phyloP scores from a whole-genome alignment of 2,113 vertebrate genomes.

The Limnothrissa miodon region DNA sequence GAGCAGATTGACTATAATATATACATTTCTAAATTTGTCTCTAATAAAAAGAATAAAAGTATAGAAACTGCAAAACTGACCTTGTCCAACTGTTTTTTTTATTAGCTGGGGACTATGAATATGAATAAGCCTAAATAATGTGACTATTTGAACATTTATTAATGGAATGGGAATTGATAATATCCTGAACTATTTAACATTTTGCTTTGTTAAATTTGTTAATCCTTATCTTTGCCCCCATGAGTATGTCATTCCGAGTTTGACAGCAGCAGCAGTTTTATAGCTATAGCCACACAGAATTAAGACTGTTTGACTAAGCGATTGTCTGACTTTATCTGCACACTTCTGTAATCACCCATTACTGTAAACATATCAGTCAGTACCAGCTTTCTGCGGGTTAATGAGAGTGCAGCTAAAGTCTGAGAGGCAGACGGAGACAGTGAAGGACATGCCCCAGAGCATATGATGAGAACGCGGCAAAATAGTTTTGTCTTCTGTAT shows the following conservation, averaged over 20 bases:
- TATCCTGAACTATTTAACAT: neutral
- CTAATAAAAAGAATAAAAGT: neutral
- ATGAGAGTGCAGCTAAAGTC: conserved; percentile 26
- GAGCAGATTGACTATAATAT: neutral
- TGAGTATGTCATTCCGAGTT: neutral
- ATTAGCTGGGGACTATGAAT: neutral
- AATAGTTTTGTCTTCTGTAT: neutral
- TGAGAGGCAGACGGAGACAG: neutral
- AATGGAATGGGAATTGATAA: neutral
- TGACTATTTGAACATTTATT: neutral
- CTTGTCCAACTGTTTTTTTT: neutral
- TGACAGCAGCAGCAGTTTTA: neutral
- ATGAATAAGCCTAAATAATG: neutral
- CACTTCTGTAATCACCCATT: conserved; percentile 33
- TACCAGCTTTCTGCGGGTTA: conserved; percentile 20
- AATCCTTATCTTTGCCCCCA: conserved; percentile 19
- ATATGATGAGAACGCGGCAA: neutral
- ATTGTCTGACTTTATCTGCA: conserved; percentile 28
- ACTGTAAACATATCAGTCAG: conserved; percentile 35
- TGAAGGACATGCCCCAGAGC: conserved; percentile 14
- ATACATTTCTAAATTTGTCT: neutral
- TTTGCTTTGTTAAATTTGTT: neutral
- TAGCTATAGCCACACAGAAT: neutral
- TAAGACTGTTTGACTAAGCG: conserved; percentile 22
- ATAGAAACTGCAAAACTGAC: neutral